Conservation (phyloP, 2,797 vertebrate species). For the Sandelia bainsii region DNA sequence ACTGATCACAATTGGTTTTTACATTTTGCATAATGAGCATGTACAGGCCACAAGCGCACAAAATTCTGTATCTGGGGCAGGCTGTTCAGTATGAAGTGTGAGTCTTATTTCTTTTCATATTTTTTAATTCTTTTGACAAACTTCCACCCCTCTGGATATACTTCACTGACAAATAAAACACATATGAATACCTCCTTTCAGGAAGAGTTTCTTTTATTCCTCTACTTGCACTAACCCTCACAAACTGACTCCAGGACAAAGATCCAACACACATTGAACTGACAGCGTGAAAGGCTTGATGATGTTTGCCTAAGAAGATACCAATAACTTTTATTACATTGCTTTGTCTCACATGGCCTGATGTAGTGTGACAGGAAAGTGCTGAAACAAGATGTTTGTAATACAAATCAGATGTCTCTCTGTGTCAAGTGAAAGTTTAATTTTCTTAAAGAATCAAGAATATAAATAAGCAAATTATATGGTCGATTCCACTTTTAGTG, state of each 20-base stretch:
- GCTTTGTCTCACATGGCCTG: constrained; percentile 49
- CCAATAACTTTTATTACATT: constrained; percentile 43
- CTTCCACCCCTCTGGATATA: constrained; percentile 53
- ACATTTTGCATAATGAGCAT: not conserved
- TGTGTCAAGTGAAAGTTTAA: constrained; percentile 10
- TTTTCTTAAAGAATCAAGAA: constrained; percentile 17
- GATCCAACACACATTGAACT: constrained; percentile 38
- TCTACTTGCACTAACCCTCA: constrained; percentile 28
- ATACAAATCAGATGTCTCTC: constrained; percentile 42
- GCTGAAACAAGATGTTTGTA: constrained; percentile 28
- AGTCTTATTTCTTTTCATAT: constrained; percentile 58
- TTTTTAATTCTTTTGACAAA: constrained; percentile 74
- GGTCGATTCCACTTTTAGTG: no score
- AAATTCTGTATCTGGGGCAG: constrained; percentile 59
- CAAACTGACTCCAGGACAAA: constrained; percentile 58
- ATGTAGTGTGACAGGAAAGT: constrained; percentile 49
- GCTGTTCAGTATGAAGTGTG: constrained; percentile 55
- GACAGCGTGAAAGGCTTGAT: constrained; percentile 60
- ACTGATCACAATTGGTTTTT: not conserved
- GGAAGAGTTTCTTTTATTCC: constrained; percentile 39
- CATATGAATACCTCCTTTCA: constrained; percentile 51
- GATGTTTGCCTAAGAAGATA: constrained; percentile 44
- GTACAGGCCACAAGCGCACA: constrained; percentile 2
- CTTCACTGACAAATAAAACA: constrained; percentile 64
- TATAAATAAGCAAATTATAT: not conserved